Evolutionary conservation across 2,888 invertebrate genomes (phyloP), one percentile per base, ranked within the genome.

Genomic region (Tineola bisselliella): DNA sequence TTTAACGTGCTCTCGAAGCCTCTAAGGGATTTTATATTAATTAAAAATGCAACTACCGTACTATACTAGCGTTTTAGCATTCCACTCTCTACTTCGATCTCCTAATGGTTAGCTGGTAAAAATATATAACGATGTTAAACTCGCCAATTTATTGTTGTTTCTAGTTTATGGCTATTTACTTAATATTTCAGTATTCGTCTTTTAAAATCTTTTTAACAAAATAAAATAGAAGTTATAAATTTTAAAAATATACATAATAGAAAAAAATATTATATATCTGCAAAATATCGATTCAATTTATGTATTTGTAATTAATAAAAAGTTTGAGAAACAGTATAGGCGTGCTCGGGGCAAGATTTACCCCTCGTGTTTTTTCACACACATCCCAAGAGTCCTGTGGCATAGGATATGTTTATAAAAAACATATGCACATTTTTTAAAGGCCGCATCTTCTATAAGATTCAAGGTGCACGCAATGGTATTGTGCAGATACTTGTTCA

Each of bases 341-440:
- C 63, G 63, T 64, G 62, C 65, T 65, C 61, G 30, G 44, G 60
- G 62, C 63, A 44, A 62, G 61, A 65, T 66, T 65, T 72, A 71
- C 77, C 82, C 83, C 76, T 71, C 64, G 63, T 15, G 64, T 75
- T 82, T 84, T 73, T 79, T 76, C 13, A 69, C 48, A 17, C 63
- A 66, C 68, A 72, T 72, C 75, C 72, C 69, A 66, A 72, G 71
- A 70, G 71, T 70, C 69, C 69, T 71, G 74, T 70, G 71, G 66
- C 73, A 60, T 60, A 15, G 60, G 61, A 61, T 61, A 63, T 73
- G 83, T 84, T 82, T 84, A 79, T 78, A 83, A 86, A 84, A 61
- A 87, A 84, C 82, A 79, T 81, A 84, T 84, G 87, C 87, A 79
- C 84, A 87, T 84, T 87, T 87, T 87, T 87, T 86, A 79, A 77